Evolutionary conservation across 2,113 vertebrate genomes (phyloP).

Genomic region (Ursus arctos): DNA sequence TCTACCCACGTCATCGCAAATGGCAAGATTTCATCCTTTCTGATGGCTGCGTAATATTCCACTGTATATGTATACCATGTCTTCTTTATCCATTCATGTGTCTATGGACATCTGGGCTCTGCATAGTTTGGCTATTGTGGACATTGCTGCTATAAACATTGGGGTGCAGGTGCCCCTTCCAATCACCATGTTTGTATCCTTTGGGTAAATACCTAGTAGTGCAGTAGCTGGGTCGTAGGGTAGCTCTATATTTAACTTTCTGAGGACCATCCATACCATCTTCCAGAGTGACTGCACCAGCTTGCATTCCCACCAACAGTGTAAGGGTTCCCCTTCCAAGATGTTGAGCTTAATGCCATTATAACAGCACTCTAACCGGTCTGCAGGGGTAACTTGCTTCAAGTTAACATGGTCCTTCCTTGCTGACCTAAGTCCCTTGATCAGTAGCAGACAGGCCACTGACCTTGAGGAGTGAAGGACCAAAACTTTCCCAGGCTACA

Average conservation of each 20-base stretch:
- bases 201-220: neutral
- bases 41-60: neutral
- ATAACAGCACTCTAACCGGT: neutral
- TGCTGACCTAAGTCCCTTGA: neutral
- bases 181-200: neutral
- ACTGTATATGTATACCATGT: neutral
- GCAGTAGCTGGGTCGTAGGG: neutral
- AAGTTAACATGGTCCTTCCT: neutral
- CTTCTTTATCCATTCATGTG: neutral
- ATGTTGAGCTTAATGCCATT: neutral
- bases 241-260: neutral
- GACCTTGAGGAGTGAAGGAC: neutral
- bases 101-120: neutral
- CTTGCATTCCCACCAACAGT: neutral
- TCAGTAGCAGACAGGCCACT: neutral
- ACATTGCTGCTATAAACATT: neutral
- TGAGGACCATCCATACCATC: neutral
- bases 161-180: neutral
- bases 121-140: neutral
- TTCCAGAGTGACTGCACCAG: neutral
- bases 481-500: neutral
- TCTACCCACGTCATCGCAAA: neutral
- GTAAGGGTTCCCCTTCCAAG: neutral
- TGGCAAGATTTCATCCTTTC: neutral
- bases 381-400: neutral